A percentile compares a stretch with the other conserved stretches of the same genome.
Evolutionary conservation across 2,113 vertebrate genomes (phyloP).

Genomic region (Natator depressus): DNA sequence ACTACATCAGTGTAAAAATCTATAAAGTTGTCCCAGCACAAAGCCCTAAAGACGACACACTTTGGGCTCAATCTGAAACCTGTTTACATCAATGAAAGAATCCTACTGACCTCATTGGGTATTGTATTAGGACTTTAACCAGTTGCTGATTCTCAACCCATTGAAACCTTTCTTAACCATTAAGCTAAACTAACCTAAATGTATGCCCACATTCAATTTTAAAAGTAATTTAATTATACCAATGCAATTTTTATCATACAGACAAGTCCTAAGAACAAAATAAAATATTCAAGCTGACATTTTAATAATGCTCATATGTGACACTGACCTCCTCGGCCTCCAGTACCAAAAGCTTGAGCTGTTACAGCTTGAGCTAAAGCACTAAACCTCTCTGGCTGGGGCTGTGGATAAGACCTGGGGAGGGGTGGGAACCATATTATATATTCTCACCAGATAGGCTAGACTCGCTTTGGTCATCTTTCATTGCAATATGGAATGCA

Average conservation of each 20-base stretch:
- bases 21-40: conserved; percentile 21
- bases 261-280: not conserved
- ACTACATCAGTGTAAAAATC: conserved; percentile 13
- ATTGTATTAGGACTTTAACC: not conserved
- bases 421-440: not conserved
- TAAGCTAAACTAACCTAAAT: not conserved
- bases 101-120: not conserved
- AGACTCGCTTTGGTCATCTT: not conserved
- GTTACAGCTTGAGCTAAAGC: not conserved
- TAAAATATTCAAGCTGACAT: fast-evolving
- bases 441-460: not conserved
- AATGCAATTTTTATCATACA: not conserved
- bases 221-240: not conserved
- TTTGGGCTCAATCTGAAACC: not conserved
- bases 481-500: not conserved
- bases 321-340: not conserved
- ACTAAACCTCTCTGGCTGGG: not conserved
- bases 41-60: not conserved
- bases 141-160: not conserved
- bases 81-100: conserved; percentile 7
- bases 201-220: not conserved
- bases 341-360: not conserved
- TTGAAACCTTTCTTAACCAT: not conserved
- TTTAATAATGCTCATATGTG: not conserved
- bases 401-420: not conserved